Conservation (phyloP, 2,113 vertebrate genomes). For the Alouatta palliata region DNA sequence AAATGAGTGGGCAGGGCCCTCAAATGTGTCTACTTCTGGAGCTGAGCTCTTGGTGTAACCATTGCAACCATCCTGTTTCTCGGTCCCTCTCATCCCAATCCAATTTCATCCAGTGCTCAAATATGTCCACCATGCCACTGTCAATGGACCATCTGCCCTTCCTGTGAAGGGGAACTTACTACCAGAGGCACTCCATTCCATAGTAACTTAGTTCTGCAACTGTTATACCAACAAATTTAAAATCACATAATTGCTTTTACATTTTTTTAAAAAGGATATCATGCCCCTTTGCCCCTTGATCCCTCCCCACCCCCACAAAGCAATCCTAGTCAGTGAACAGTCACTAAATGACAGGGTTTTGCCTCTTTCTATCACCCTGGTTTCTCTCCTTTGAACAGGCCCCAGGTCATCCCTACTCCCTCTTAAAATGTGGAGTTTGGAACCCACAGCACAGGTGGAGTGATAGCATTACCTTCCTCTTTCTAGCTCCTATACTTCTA, state of each 20-base stretch:
- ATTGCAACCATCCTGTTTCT: neutral
- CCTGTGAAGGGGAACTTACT: neutral
- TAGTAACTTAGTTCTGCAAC: neutral
- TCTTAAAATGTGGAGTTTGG: neutral
- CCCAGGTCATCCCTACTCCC: neutral
- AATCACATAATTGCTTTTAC: neutral
- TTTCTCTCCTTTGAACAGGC: neutral
- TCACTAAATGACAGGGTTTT: neutral
- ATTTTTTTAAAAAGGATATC: neutral
- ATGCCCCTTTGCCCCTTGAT: neutral
- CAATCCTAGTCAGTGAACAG: neutral
- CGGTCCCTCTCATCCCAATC: neutral
- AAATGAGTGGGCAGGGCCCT: neutral
- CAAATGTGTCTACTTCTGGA: neutral
- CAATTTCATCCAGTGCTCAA: neutral
- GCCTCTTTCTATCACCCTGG: neutral
- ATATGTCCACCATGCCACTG: neutral
- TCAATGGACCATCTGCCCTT: too few relatives aligned
- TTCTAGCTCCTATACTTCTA: neutral
- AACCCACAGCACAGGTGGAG: neutral
- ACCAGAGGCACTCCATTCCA: neutral
- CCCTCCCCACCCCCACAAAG: accelerated
- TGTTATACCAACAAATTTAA: neutral
- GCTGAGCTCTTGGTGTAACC: neutral
- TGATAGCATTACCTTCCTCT: neutral